A percentile compares a stretch with the other conserved stretches of the same genome.
phyloP scores from a whole-genome alignment of 2,888 invertebrate genomes.

The Callimorpha dominula region DNA sequence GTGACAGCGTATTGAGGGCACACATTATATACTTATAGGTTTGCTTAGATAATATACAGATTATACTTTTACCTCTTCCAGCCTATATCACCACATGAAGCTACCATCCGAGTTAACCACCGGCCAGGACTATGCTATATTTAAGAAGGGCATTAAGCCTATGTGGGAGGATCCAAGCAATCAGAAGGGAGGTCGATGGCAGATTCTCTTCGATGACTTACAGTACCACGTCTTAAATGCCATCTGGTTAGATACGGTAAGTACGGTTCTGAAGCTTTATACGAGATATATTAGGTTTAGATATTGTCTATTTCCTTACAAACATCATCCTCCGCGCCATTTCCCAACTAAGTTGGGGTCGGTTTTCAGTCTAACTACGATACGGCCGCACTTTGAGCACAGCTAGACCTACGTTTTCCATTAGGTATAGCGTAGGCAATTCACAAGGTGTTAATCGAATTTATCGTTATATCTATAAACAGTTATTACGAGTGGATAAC shows the following conservation, averaged over 20 bases:
- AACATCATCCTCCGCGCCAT: too few species aligned
- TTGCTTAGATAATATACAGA: background rate
- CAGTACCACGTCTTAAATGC: constrained; percentile 88
- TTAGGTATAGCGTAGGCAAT: background rate
- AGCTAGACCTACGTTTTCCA: background rate
- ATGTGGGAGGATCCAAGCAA: constrained; percentile 98
- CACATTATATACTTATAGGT: background rate
- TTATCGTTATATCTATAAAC: background rate
- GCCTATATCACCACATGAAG: constrained; percentile 95
- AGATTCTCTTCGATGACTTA: constrained; percentile 92
- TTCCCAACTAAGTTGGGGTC: too few species aligned
- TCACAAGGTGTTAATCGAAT: background rate
- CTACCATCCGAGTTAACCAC: constrained; percentile 91
- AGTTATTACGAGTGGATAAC: background rate
- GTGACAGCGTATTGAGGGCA: too few species aligned
- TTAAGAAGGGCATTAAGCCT: constrained; percentile 93
- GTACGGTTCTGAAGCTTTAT: constrained; percentile 49
- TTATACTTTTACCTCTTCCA: constrained; percentile 66
- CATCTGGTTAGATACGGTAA: constrained; percentile 92
- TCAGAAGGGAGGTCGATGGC: constrained; percentile 94
- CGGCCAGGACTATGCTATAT: constrained; percentile 93
- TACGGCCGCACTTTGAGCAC: too few species aligned
- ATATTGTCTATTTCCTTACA: too few species aligned
- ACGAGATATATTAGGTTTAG: too few species aligned
- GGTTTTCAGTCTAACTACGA: too few species aligned